Percentiles rank a stretch among this genome's conserved stretches.
Conservation (phyloP, 2,797 vertebrate genomes). For the Limosa lapponica region DNA sequence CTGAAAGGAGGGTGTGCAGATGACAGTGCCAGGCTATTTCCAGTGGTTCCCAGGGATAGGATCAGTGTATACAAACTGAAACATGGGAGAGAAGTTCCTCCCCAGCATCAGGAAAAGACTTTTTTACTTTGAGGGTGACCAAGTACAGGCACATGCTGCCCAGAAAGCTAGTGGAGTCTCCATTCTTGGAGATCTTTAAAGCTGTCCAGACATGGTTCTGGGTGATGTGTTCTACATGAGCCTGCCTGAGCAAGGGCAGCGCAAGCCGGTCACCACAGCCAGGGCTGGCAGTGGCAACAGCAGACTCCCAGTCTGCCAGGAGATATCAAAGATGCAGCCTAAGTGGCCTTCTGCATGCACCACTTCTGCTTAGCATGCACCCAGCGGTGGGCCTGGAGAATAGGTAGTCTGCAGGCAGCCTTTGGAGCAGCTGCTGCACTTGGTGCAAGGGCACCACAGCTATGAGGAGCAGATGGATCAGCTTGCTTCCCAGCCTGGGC, state of each 20-base stretch:
- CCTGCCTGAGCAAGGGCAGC: neutral
- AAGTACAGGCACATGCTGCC: neutral
- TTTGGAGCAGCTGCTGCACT: neutral
- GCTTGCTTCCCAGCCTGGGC: accelerated
- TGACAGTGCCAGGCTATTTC: neutral
- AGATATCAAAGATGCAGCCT: too few species aligned
- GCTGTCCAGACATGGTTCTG: too few species aligned
- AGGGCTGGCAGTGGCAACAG: too few species aligned
- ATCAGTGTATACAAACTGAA: neutral
- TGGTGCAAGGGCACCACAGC: accelerated
- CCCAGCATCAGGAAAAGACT: neutral
- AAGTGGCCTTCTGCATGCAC: too few species aligned
- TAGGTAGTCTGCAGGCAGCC: neutral
- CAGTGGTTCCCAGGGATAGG: too few species aligned
- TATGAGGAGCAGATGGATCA: neutral
- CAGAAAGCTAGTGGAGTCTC: neutral
- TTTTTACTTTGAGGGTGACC: neutral
- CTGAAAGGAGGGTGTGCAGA: neutral
- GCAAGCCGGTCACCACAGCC: too few species aligned
- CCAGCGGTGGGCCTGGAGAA: too few species aligned
- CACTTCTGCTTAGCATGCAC: too few species aligned
- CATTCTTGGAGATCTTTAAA: neutral
- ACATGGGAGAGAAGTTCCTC: neutral
- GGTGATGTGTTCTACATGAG: neutral
- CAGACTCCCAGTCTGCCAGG: too few species aligned